phyloP scores from a whole-genome alignment of 2,797 vertebrate species.

The Erpetoichthys calabaricus region DNA sequence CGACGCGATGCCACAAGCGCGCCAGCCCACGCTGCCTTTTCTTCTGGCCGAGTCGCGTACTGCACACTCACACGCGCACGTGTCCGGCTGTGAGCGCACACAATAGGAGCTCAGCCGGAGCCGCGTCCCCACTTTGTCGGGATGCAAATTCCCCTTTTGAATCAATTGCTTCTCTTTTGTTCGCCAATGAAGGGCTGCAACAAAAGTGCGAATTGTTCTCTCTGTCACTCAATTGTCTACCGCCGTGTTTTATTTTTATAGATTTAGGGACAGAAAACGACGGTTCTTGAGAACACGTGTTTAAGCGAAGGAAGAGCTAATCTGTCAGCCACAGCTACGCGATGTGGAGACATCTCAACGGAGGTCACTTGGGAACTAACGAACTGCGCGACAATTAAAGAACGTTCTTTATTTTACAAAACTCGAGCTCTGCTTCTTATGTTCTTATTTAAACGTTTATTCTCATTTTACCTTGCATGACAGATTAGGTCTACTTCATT shows the following conservation, averaged over 20 bases:
- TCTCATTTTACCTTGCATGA: no score
- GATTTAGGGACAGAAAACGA: no score
- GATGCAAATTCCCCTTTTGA: slow-evolving; percentile 23
- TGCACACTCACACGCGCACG: slow-evolving; percentile 26
- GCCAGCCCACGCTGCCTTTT: slow-evolving; percentile 2
- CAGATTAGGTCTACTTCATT: no score
- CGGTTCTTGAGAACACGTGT: no score
- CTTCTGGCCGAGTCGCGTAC: slow-evolving; percentile 5
- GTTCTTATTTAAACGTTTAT: no score
- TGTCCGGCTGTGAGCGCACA: slow-evolving; percentile 41
- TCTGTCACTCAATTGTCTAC: background rate
- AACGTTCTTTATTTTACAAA: no score
- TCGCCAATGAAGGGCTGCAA: slow-evolving; percentile 22
- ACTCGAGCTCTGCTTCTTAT: no score
- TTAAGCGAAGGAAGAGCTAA: no score
- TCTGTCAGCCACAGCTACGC: no score
- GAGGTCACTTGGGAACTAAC: no score
- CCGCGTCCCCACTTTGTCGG: slow-evolving; percentile 32
- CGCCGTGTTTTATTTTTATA: background rate
- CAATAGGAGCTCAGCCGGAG: slow-evolving; percentile 31
- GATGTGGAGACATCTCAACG: no score
- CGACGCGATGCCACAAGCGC: slow-evolving; percentile 10
- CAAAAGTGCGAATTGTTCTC: slow-evolving; percentile 19
- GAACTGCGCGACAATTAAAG: no score
- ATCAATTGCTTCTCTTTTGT: slow-evolving; percentile 31